Percentiles rank a stretch among this genome's conserved stretches.
These are phyloP conservation scores for Typhlomys cinereus DNA, from an alignment of 2,113 vertebrate species.

Conservation along the genomic window DNA sequence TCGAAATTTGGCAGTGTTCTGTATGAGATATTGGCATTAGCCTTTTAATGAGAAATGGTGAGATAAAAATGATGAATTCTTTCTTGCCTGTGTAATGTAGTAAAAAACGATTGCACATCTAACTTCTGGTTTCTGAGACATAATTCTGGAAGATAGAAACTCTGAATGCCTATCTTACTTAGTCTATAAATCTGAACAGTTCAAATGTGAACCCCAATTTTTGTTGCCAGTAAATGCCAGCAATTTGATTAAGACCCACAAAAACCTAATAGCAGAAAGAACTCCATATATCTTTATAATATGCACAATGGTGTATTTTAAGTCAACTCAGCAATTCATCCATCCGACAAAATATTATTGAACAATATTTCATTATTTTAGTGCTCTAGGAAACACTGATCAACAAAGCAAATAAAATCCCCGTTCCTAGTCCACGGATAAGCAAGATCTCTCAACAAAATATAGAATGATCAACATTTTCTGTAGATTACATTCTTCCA, in stretches of 20 bases:
- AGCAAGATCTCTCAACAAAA: background rate
- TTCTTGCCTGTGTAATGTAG: constrained; percentile 68
- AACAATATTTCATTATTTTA: constrained; percentile 10
- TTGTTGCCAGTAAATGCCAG: constrained; percentile 24
- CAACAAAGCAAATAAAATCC: background rate
- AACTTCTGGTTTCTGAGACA: constrained; percentile 59
- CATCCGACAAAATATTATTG: constrained; percentile 41
- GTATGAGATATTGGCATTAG: constrained; percentile 67
- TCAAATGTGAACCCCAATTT: constrained; percentile 25
- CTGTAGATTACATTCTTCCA: background rate
- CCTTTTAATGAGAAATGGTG: constrained; percentile 76
- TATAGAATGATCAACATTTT: background rate
- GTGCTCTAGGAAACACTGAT: background rate
- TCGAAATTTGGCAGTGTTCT: constrained; percentile 58
- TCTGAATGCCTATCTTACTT: constrained; percentile 54
- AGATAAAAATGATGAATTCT: constrained; percentile 81
- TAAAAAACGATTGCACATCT: constrained; percentile 71
- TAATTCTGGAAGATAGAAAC: constrained; percentile 71
- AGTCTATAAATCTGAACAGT: constrained; percentile 52
- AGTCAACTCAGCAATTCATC: background rate
- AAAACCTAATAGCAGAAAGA: constrained; percentile 32
- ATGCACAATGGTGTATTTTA: background rate
- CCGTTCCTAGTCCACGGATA: background rate
- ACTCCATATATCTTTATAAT: constrained; percentile 34
- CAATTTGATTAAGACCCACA: constrained; percentile 24